Conservation (phyloP, 2,113 vertebrate genomes). For the Spilogale gracilis region DNA sequence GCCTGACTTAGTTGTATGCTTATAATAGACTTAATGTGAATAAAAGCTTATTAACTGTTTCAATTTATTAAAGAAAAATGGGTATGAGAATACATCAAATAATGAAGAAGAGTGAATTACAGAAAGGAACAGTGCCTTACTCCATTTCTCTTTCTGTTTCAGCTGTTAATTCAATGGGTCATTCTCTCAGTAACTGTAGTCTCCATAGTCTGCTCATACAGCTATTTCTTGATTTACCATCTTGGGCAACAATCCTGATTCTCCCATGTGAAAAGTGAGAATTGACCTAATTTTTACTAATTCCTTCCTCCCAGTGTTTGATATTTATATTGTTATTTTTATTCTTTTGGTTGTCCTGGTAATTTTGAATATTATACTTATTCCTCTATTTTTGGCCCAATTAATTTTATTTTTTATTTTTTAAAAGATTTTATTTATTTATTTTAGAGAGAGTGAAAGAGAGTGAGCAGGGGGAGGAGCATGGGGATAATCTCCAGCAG, state of each 20-base stretch:
- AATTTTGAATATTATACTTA: constrained; percentile 24
- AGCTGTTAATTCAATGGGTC: neutral
- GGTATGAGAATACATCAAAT: neutral
- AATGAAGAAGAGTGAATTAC: neutral
- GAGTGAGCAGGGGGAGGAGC: neutral
- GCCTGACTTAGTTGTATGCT: neutral
- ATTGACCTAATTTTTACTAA: neutral
- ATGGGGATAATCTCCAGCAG: neutral
- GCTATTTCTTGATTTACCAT: neutral
- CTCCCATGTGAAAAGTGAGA: constrained; percentile 7
- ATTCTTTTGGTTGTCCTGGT: neutral
- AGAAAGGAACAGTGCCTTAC: neutral
- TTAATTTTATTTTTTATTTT: neutral
- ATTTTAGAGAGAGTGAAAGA: neutral
- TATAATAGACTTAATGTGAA: neutral
- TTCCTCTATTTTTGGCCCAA: neutral
- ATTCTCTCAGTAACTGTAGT: neutral
- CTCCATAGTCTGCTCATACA: neutral
- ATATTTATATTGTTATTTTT: neutral
- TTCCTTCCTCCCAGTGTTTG: neutral
- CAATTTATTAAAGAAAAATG: neutral
- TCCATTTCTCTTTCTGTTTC: neutral
- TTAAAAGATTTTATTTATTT: neutral
- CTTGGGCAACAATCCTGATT: neutral
- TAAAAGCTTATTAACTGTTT: neutral